Percentiles rank a stretch among this genome's conserved stretches.
Evolutionary conservation across 2,113 vertebrate genomes (phyloP).

Genomic region (Channa maculata): DNA sequence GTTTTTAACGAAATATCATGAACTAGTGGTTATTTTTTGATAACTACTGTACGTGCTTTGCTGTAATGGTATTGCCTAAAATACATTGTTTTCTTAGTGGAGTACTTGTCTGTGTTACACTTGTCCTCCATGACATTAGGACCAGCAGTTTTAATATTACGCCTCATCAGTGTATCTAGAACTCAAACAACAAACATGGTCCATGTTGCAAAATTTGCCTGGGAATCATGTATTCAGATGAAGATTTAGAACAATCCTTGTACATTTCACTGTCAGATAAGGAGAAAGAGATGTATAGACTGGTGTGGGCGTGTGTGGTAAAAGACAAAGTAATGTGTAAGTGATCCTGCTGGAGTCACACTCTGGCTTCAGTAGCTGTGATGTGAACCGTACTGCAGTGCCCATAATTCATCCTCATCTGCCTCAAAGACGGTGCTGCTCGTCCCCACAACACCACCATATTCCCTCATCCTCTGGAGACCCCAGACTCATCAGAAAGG

Average conservation of each 20-base stretch:
- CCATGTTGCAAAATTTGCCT: neutral
- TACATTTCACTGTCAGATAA: neutral
- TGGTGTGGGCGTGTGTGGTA: conserved; percentile 7
- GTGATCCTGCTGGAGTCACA: conserved; percentile 52
- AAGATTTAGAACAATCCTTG: no score
- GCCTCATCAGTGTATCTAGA: no score
- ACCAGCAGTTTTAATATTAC: no score
- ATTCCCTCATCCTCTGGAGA: conserved; percentile 13
- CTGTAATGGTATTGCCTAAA: no score
- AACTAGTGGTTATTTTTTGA: no score
- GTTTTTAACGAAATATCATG: no score
- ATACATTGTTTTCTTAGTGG: no score
- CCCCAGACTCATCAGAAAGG: conserved; percentile 58
- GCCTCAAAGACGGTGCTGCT: conserved; percentile 51
- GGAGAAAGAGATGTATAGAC: neutral
- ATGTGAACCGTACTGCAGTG: conserved; percentile 47
- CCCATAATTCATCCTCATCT: conserved; percentile 61
- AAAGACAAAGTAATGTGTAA: conserved; percentile 38
- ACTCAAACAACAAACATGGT: neutral
- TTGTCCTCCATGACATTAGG: no score
- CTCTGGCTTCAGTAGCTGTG: conserved; percentile 67
- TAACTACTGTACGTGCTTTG: no score
- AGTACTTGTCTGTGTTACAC: no score
- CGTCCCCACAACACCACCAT: conserved; percentile 17
- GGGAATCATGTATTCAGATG: neutral